Evolutionary conservation across 2,888 invertebrate genomes (phyloP), one percentile per base, ranked within the genome.

Genomic region (Euphydryas editha): DNA sequence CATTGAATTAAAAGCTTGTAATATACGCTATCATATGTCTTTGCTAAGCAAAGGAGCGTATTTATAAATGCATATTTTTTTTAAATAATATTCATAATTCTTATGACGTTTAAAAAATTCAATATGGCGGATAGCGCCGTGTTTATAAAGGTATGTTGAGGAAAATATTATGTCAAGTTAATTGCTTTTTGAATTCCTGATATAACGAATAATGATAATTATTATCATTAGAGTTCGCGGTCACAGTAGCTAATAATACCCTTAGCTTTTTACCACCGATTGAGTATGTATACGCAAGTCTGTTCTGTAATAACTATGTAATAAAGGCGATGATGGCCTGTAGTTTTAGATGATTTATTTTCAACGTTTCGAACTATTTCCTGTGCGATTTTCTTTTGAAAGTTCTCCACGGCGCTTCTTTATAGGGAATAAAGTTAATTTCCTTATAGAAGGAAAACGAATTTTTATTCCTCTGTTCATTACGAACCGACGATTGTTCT

Each of bases 231-330:
- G n/a, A 49, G 57, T 42, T 59, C 42, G 49, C 51, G 58, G 30
- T 58, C 63, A 64, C 62, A 57, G 57, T 62, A 49, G 3, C 57
- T 24, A 8, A 24, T 49, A 49, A 59, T 60, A 62, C 39, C 59
- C 60, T 66, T 63, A 60, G 67, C 66, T 57, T 59, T 62, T 68
- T 69, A 69, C 69, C 69, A 69, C 69, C 69, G 69, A 69, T 69
- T 46, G 60, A 39, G 54, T 62, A 69, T 39, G 56, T n/a, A 47
- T 47, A 56, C 56, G 62, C 51, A 49, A 36, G 59, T 67, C 58
- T 67, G 46, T 57, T 63, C 58, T 42, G 54, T 58, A 62, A 59
- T 54, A 57, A 42, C 30, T 21, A 20, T 60, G 51, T 59, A 49
- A 24, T 24, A 55, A 30, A 6, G 60, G 37, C 30, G 36, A 56